Evolutionary conservation across 2,113 vertebrate species (phyloP), one percentile per base, ranked within the genome.

Genomic region (Alectura lathami): DNA sequence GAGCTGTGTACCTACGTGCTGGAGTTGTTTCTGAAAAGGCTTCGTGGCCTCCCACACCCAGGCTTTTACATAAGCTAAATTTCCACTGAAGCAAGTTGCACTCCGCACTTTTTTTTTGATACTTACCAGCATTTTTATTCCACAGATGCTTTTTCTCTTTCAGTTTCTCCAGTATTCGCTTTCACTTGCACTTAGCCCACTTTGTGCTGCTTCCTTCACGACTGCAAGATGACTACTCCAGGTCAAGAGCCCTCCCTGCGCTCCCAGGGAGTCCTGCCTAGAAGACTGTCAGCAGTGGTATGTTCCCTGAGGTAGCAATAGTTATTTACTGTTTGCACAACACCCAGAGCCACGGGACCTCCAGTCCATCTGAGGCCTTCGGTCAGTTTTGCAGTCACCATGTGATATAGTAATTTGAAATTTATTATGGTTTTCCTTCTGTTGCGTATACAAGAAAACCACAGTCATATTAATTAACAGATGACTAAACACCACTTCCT

Each of bases 111-210:
- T 73, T 53, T 43, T 43, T 38, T 80, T 77, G 40, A 43, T 27
- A 6, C 23, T 18, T 14, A 60, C 10, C 1, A 0, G 17, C 62
- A 62, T 87, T 66, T 66, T 75, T 66, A 48, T 68, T 79, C 48
- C n/a, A 80, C 59, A 85, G 75, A 69, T n/a, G 15, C 9, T 27
- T 94, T 50, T 89, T 80, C 36, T 85, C 45, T 70, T 86, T 88
- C 51, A n/a, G 38, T 70, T 96, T 81, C 40, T 67, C 26, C 38
- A 50, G 36, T 13, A 91, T 91, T 20, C 18, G 57, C 79, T 91
- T 89, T 76, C n/a, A 34, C 60, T 79, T 82, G 17, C 48, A 8
- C 34, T 66, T 73, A 18, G 9, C 81, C 50, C 66, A 47, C 34
- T 13, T 78, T 64, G 12, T 47, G 50, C 59, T 47, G 50, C 59